Evolutionary conservation across 2,797 vertebrate species (phyloP).

Genomic region (Loriculus beryllinus): DNA sequence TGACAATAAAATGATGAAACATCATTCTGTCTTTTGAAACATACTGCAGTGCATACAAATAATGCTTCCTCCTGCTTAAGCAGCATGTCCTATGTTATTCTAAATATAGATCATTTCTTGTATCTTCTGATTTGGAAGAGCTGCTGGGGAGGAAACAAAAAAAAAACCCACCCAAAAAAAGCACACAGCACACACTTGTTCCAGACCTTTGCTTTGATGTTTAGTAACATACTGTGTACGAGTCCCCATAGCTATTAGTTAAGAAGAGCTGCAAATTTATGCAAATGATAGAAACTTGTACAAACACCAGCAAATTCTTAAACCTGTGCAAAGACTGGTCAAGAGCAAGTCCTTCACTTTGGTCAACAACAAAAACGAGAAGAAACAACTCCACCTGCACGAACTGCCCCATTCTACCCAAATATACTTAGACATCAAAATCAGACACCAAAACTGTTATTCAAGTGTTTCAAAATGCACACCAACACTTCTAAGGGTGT

Average conservation of each 20-base stretch:
- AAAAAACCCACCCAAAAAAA: not conserved
- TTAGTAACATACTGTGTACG: not conserved
- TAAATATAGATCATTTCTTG: slow-evolving; percentile 44
- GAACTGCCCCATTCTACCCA: not conserved
- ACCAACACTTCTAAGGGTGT: not conserved
- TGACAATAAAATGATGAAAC: slow-evolving; percentile 72
- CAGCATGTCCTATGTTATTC: slow-evolving; percentile 24
- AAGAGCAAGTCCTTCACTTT: not conserved
- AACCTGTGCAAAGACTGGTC: not conserved
- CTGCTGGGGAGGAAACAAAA: not conserved
- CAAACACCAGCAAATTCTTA: slow-evolving; percentile 15
- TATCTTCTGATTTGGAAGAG: slow-evolving; percentile 35
- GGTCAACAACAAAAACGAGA: not conserved
- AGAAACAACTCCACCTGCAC: not conserved
- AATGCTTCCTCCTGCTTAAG: slow-evolving; percentile 52
- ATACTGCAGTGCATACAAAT: slow-evolving; percentile 38
- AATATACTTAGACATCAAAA: not conserved
- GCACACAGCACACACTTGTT: not conserved
- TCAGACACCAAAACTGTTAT: not conserved
- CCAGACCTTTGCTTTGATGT: slow-evolving; percentile 13
- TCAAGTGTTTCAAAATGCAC: not conserved
- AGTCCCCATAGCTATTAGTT: not conserved
- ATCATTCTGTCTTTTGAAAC: slow-evolving; percentile 58
- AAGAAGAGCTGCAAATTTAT: slow-evolving; percentile 11
- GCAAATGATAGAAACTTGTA: slow-evolving; percentile 15